Percentiles rank a stretch among this genome's conserved stretches.
Evolutionary conservation across 2,888 invertebrate genomes (phyloP).

Genomic region (Leptura quadrifasciata): DNA sequence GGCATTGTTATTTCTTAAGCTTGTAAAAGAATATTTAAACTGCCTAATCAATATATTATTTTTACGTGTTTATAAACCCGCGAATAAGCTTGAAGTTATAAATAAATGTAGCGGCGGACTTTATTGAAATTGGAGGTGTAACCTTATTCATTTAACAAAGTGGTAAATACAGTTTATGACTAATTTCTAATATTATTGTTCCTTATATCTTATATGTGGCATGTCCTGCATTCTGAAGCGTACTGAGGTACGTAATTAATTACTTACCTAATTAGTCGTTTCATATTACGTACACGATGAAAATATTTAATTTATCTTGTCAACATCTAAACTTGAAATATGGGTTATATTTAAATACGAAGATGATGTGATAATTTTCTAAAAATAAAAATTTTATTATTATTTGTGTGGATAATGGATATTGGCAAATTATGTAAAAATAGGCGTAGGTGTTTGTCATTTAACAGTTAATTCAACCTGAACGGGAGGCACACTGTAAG

Average conservation of each 20-base stretch:
- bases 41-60: neutral
- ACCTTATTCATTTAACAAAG: constrained; percentile 26
- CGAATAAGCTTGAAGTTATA: constrained; percentile 28
- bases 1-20: constrained; percentile 46
- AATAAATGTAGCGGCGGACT: constrained; percentile 27
- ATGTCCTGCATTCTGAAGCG: neutral
- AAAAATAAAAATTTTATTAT: neutral
- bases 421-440: no score
- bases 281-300: neutral
- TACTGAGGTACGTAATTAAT: neutral
- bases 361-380: neutral
- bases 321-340: neutral
- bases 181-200: constrained; percentile 27
- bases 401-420: no score
- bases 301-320: neutral
- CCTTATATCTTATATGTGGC: neutral
- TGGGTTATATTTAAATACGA: neutral
- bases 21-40: neutral
- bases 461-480: no score
- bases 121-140: constrained; percentile 26
- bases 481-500: no score
- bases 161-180: constrained; percentile 25
- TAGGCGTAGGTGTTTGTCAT: no score
- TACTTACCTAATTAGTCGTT: neutral
- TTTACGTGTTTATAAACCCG: constrained; percentile 3